A percentile compares a stretch with the other conserved stretches of the same genome.
These are phyloP conservation scores for Lacanobia oleracea DNA, from an alignment of 2,888 invertebrate genomes.

Conservation along the genomic window DNA sequence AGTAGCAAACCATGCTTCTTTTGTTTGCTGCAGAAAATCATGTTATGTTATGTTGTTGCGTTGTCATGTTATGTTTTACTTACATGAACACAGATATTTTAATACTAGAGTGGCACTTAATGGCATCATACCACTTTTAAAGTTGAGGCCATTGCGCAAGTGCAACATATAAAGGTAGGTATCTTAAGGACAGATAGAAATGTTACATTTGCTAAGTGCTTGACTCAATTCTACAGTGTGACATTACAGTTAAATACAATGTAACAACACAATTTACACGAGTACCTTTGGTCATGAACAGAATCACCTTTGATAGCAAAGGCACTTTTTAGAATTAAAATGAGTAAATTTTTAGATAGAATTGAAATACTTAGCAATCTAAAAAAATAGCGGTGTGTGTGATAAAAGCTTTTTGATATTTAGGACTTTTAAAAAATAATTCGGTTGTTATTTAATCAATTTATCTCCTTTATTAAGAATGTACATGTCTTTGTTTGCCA, in stretches of 20 bases:
- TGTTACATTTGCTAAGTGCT: conserved; percentile 42
- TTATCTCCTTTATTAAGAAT: background rate
- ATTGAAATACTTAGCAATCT: background rate
- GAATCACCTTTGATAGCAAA: background rate
- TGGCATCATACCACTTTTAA: background rate
- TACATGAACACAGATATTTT: background rate
- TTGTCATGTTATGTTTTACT: background rate
- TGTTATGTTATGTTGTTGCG: too few relatives aligned
- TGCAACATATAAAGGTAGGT: background rate
- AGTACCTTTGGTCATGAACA: background rate
- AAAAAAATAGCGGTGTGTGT: background rate
- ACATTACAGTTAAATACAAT: conserved; percentile 4
- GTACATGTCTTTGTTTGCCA: background rate
- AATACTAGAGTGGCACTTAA: background rate
- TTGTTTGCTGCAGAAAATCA: too few relatives aligned
- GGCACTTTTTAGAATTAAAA: background rate
- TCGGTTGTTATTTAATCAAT: background rate
- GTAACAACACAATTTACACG: conserved; percentile 8
- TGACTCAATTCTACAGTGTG: conserved; percentile 8
- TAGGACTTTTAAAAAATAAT: background rate
- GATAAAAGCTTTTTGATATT: background rate
- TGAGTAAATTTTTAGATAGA: background rate
- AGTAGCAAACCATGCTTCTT: too few relatives aligned
- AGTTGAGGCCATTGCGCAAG: background rate
- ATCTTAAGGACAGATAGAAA: conserved; percentile 4